Evolutionary conservation across 2,888 invertebrate genomes (phyloP).

Genomic region (Cheilosia variabilis): DNA sequence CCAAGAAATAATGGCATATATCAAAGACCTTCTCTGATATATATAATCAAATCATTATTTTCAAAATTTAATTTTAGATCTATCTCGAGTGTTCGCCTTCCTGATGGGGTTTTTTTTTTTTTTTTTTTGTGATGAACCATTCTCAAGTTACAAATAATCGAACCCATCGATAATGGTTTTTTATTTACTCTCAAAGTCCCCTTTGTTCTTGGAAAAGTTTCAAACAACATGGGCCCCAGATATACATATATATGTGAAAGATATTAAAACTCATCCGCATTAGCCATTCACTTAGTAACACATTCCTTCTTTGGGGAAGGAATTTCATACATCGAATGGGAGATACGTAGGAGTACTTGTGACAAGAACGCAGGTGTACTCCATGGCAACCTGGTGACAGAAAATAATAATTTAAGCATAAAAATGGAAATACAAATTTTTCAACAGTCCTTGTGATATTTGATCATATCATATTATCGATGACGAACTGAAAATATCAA

Average conservation of each 20-base stretch:
- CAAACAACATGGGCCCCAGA: too few species aligned
- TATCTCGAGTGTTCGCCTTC: not conserved
- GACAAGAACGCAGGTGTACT: not conserved
- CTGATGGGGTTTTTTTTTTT: not conserved
- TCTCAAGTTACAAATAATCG: conserved; percentile 19
- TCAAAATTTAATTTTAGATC: not conserved
- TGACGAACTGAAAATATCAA: not conserved
- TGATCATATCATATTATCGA: conserved; percentile 11
- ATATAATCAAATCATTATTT: conserved; percentile 23
- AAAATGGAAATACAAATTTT: not conserved
- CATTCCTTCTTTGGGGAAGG: not conserved
- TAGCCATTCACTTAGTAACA: not conserved
- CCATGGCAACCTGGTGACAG: conserved; percentile 12
- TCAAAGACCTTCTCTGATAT: not conserved
- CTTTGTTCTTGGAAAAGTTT: not conserved
- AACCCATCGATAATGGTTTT: conserved; percentile 34
- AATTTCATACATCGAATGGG: conserved; percentile 24
- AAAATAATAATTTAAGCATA: conserved; percentile 6
- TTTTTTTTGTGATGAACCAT: conserved; percentile 5
- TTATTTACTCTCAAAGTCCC: not conserved
- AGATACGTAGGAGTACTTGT: conserved; percentile 1
- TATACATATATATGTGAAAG: not conserved
- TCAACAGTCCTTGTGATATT: not conserved
- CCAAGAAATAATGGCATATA: not conserved
- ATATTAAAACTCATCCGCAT: conserved; percentile 1